Conservation (phyloP, 2,797 vertebrate genomes). For the Neosilurus mollespiculum region DNA sequence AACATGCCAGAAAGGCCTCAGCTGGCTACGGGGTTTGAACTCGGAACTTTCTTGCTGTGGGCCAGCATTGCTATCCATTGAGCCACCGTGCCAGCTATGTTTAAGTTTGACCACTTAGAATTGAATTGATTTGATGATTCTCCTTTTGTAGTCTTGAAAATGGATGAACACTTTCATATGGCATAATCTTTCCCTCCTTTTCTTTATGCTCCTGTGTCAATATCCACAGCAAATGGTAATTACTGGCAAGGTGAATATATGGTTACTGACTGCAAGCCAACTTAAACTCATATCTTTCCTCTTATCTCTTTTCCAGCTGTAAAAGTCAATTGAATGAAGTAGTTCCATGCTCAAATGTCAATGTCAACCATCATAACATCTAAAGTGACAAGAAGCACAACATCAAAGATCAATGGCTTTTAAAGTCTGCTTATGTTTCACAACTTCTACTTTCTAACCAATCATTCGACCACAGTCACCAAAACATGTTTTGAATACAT, state of each 20-base stretch:
- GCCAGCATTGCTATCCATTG: too few species aligned
- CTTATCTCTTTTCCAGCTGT: not conserved
- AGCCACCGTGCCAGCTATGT: too few species aligned
- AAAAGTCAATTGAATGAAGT: not conserved
- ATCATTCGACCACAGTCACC: not conserved
- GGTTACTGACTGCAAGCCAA: not conserved
- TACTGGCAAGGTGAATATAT: constrained; percentile 14
- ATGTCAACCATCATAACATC: not conserved
- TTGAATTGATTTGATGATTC: not conserved
- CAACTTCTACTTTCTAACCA: not conserved
- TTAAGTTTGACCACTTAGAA: constrained; percentile 1
- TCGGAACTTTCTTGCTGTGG: too few species aligned
- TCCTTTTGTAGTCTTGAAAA: constrained; percentile 23
- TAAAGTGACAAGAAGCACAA: not conserved
- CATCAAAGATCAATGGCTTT: not conserved
- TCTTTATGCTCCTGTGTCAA: constrained; percentile 29
- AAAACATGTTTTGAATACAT: constrained; percentile 15
- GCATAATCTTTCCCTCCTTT: constrained; percentile 49
- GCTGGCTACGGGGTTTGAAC: too few species aligned
- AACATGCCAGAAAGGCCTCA: too few species aligned
- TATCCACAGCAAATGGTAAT: constrained; percentile 4
- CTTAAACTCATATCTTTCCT: not conserved
- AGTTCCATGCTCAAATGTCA: not conserved
- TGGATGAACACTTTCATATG: constrained; percentile 38
- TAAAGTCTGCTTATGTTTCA: not conserved